A percentile compares a stretch with the other conserved stretches of the same genome.
Evolutionary conservation across 2,888 invertebrate genomes (phyloP).

Genomic region (Eledona agricola): DNA sequence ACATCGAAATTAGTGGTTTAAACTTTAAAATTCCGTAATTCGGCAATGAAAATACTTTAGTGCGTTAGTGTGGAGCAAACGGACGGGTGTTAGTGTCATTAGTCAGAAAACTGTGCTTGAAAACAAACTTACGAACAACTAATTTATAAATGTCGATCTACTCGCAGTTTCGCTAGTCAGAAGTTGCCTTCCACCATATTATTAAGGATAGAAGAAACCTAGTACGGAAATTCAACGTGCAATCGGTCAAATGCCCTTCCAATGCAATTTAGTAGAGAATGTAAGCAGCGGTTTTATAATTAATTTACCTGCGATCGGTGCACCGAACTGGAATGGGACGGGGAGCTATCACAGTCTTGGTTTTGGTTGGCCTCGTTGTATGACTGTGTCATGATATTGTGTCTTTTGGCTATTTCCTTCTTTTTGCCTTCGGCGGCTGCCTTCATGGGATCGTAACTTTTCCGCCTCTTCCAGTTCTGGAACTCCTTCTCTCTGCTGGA

Average conservation of each 20-base stretch:
- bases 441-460: constrained; percentile 94
- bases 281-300: no score
- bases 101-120: constrained; percentile 34
- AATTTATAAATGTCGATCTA: constrained; percentile 45
- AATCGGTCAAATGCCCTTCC: constrained; percentile 6
- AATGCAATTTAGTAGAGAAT: no score
- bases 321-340: constrained; percentile 62
- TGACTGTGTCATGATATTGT: constrained; percentile 58
- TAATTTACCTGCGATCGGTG: constrained; percentile 60
- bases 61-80: constrained; percentile 6
- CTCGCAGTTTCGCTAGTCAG: constrained; percentile 47
- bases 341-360: constrained; percentile 61
- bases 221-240: constrained; percentile 37
- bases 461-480: constrained; percentile 95
- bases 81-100: constrained; percentile 20
- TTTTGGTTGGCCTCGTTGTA: constrained; percentile 54
- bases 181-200: constrained; percentile 52
- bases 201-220: constrained; percentile 51
- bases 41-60: constrained; percentile 1
- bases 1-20: no score
- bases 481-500: constrained; percentile 84
- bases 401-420: constrained; percentile 66
- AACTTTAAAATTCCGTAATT: no score
- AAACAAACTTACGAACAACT: constrained; percentile 50
- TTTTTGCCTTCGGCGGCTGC: constrained; percentile 88